These are phyloP conservation scores for Turnix velox DNA, from an alignment of 2,113 vertebrate genomes.

Conservation along the genomic window DNA sequence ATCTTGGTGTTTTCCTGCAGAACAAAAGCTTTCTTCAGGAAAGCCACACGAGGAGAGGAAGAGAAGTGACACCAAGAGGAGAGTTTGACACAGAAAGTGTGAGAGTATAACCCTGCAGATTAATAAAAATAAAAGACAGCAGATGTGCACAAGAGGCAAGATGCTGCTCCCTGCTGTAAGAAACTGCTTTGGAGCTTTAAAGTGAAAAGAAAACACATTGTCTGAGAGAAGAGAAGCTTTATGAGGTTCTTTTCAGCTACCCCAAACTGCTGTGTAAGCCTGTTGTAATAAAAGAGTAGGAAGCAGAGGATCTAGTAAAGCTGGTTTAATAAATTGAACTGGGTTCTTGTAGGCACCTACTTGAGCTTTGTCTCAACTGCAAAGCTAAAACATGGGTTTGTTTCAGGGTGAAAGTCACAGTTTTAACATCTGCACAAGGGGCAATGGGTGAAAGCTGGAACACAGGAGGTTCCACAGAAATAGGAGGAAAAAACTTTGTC, in stretches of 20 bases:
- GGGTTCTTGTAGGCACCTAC: background rate
- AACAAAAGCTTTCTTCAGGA: conserved; percentile 23
- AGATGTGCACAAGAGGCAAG: background rate
- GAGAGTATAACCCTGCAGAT: background rate
- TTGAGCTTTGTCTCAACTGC: background rate
- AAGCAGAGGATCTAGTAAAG: background rate
- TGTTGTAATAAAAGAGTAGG: background rate
- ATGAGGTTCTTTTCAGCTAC: background rate
- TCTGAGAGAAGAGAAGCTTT: background rate
- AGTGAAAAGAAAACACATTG: background rate
- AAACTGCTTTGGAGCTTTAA: background rate
- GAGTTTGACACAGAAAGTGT: background rate
- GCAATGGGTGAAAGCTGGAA: too few relatives aligned
- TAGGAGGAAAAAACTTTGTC: too few relatives aligned
- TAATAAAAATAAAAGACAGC: background rate
- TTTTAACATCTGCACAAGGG: background rate
- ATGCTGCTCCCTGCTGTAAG: conserved; percentile 37
- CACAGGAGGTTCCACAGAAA: too few relatives aligned
- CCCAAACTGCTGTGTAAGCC: background rate
- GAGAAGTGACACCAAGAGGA: background rate
- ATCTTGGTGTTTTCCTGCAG: background rate
- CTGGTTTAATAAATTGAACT: background rate
- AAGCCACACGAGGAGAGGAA: background rate
- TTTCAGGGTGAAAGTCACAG: background rate
- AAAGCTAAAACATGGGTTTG: background rate